A percentile compares a stretch with the other conserved stretches of the same genome.
These are phyloP conservation scores for Synaphobranchus kaupii DNA, from an alignment of 2,797 vertebrate genomes.

Conservation along the genomic window DNA sequence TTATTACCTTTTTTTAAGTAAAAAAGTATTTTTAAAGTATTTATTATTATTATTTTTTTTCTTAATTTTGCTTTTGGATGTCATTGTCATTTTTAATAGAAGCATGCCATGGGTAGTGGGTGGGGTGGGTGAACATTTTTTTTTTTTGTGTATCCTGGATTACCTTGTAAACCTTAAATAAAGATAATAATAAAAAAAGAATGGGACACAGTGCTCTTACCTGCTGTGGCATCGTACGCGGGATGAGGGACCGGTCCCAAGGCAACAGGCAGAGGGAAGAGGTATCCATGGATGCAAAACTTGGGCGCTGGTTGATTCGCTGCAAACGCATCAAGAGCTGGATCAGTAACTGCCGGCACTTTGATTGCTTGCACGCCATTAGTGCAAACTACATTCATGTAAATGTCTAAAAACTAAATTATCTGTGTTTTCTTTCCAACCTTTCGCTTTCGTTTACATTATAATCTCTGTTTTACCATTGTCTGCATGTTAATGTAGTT, in stretches of 20 bases:
- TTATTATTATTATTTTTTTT: too few species aligned
- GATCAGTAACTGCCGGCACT: neutral
- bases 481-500: neutral
- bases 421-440: neutral
- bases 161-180: too few species aligned
- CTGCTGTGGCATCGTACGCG: conserved; percentile 81
- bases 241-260: conserved; percentile 80
- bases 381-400: neutral
- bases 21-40: too few species aligned
- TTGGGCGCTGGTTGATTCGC: conserved; percentile 83
- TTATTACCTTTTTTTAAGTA: too few species aligned
- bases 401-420: neutral
- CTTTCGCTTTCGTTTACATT: neutral
- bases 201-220: conserved; percentile 58
- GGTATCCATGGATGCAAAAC: conserved; percentile 82
- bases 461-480: neutral
- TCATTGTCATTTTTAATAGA: too few species aligned
- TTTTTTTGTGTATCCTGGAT: too few species aligned
- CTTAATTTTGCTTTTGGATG: too few species aligned
- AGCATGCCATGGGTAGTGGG: too few species aligned
- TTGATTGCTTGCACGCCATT: neutral
- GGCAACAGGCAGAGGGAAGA: conserved; percentile 84
- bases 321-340: conserved; percentile 48
- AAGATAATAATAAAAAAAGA: too few species aligned
- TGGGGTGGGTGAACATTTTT: too few species aligned